Conservation (phyloP, 1,140 invertebrate species). For the Drosophila elegans region DNA sequence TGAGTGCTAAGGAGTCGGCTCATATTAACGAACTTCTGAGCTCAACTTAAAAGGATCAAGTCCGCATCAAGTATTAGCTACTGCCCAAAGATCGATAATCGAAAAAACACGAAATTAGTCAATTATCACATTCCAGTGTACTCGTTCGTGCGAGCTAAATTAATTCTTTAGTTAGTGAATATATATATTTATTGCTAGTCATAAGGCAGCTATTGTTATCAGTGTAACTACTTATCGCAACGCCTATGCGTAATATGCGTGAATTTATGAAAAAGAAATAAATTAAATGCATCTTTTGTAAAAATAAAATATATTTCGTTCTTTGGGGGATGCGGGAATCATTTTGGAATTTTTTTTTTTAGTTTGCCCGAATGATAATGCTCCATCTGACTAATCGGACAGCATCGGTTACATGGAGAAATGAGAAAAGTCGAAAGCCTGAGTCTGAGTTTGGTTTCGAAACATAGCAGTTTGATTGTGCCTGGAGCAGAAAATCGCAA, state of each 20-base stretch:
- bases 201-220: constrained; percentile 13
- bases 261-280: neutral
- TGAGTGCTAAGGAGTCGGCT: neutral
- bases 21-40: neutral
- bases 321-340: neutral
- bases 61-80: constrained; percentile 50
- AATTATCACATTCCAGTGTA: constrained; percentile 21
- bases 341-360: neutral
- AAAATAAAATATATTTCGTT: neutral
- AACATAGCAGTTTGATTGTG: constrained; percentile 27
- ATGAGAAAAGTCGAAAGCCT: neutral
- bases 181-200: constrained; percentile 21
- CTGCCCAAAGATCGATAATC: constrained; percentile 48
- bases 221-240: neutral
- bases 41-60: constrained; percentile 3
- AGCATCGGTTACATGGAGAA: neutral
- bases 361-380: too few relatives aligned
- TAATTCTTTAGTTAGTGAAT: constrained; percentile 13
- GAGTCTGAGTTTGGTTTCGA: constrained; percentile 21
- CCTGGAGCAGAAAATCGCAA: constrained; percentile 22
- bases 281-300: neutral
- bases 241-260: neutral
- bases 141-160: constrained; percentile 10
- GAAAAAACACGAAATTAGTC: constrained; percentile 31
- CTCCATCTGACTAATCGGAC: neutral